A percentile compares a stretch with the other conserved stretches of the same genome.
These are phyloP conservation scores for Cyanistes caeruleus DNA, from an alignment of 2,113 vertebrate genomes.

Conservation along the genomic window DNA sequence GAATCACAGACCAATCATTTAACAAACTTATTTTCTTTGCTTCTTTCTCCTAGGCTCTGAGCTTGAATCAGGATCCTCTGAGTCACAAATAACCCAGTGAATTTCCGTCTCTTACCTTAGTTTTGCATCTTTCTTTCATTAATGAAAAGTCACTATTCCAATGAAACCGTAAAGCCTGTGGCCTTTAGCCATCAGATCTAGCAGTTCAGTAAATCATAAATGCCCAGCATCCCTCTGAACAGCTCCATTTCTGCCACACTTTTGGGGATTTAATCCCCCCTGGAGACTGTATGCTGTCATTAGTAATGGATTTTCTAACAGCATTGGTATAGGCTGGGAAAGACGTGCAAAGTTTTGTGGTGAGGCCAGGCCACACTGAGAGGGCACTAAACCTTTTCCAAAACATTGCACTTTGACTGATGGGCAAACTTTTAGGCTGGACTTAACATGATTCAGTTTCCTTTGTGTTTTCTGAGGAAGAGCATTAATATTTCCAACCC, in stretches of 20 bases:
- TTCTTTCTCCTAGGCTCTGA: neutral
- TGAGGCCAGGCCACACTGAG: neutral
- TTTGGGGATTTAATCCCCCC: neutral
- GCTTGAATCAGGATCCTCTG: neutral
- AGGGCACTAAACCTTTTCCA: neutral
- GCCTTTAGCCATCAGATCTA: neutral
- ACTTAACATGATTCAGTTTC: neutral
- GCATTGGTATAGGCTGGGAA: neutral
- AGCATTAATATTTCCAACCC: neutral
- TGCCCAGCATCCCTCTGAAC: neutral
- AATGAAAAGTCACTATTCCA: neutral
- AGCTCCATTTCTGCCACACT: neutral
- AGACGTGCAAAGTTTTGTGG: neutral
- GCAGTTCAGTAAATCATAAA: neutral
- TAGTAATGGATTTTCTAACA: neutral
- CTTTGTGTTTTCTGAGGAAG: neutral
- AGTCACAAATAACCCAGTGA: neutral
- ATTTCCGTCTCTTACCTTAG: neutral
- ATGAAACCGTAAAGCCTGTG: neutral
- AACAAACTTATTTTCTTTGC: neutral
- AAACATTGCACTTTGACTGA: neutral
- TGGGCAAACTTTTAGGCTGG: neutral
- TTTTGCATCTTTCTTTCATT: neutral
- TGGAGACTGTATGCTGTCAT: neutral
- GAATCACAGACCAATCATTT: neutral